Base-by-base conservation (phyloP, 2,888 invertebrate species). In the Nemoura dubitans region DNA sequence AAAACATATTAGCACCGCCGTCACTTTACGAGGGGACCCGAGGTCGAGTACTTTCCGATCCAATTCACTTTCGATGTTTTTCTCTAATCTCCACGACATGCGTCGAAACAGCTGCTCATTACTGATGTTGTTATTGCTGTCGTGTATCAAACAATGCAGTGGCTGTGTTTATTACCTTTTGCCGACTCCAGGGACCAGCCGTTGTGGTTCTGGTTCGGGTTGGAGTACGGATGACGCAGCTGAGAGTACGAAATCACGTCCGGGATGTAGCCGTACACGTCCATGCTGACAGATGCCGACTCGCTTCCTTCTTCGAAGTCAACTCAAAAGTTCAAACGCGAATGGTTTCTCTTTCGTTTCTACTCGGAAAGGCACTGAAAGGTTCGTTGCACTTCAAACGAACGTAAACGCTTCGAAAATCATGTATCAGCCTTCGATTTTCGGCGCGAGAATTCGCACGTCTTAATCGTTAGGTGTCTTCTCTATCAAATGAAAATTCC, bases 171-270 rank as follows among this genome's bases (percentile, higher is more conserved):
- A 10, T 27, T 78, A 78, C 78, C 78, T 78, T 78, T 78, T 7
- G 78, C 27, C 5, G 78, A 27, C 78, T 78, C 78, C 78, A 78
- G 26, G 2, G 78, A 78, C 78, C 78, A 78, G 28, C 7, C 78
- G 59, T 59, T 59, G 1, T 59, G 59, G 28, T 78, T 78, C 78
- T 78, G 92, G 88, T 92, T 92, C 88, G 93, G 93, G 89, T 93
- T 93, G 89, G 93, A 93, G 86, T 92, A 91, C 25, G 92, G 90
- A 85, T 90, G 91, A 86, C 93, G 90, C 89, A 93, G 91, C 42
- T 92, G 91, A 28, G 93, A 93, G 89, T 92, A 93, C 25, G 93
- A 91, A 89, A 93, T 90, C 76, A 93, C 92, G 89, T 94, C 93
- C 78, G 93, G 93, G 89, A 93, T 91, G 90, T 93, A 94, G 83